phyloP scores from a whole-genome alignment of 2,113 vertebrate species.

The Chascanopsetta lugubris region DNA sequence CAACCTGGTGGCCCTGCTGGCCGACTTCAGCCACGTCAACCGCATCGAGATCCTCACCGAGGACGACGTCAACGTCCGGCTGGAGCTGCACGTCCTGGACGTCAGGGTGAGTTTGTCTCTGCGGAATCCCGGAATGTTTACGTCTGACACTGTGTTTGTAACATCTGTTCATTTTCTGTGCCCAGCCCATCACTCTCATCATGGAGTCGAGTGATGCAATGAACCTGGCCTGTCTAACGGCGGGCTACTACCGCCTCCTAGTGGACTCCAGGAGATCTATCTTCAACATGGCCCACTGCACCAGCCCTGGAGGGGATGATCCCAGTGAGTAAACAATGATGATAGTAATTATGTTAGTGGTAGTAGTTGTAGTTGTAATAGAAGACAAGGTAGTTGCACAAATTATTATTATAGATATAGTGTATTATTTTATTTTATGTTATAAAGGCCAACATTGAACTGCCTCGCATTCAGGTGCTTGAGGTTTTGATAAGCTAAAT shows the following conservation, averaged over 20 bases:
- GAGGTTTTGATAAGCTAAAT: too few relatives aligned
- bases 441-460: too few relatives aligned
- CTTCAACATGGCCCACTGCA: conserved; percentile 94
- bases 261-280: conserved; percentile 96
- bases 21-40: conserved; percentile 97
- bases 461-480: too few relatives aligned
- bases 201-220: conserved; percentile 98
- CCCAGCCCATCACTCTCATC: conserved; percentile 93
- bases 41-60: conserved; percentile 97
- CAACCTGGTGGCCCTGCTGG: conserved; percentile 93
- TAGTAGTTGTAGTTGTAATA: too few relatives aligned
- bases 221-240: conserved; percentile 96
- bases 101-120: conserved; percentile 83
- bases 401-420: too few relatives aligned
- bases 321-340: conserved; percentile 77
- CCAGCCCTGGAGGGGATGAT: conserved; percentile 84
- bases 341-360: neutral
- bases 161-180: neutral
- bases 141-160: neutral
- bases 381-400: too few relatives aligned
- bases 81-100: conserved; percentile 95
- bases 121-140: neutral
- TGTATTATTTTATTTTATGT: too few relatives aligned
- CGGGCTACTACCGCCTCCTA: conserved; percentile 94
- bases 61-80: conserved; percentile 89